phyloP scores from a whole-genome alignment of 1,140 invertebrate species.

The Samia ricini region DNA sequence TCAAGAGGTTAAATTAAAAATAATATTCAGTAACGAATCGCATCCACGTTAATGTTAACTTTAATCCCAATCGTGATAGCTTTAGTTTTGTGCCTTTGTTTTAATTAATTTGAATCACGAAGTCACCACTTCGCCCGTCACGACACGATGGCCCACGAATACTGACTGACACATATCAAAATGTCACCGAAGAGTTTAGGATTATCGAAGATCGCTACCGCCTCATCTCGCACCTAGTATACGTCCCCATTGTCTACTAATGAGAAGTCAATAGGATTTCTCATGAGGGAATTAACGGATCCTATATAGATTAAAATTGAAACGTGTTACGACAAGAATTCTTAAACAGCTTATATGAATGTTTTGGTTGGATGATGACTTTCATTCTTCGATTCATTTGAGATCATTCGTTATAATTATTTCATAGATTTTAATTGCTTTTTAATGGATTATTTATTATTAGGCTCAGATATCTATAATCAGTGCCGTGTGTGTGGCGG shows the following conservation, averaged over 20 bases:
- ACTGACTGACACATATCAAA: constrained; percentile 74
- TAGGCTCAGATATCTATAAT: constrained; percentile 21
- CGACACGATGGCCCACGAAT: constrained; percentile 55
- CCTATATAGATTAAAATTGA: constrained; percentile 16
- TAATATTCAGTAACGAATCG: constrained; percentile 15
- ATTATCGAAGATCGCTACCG: constrained; percentile 55
- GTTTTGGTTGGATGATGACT: background rate
- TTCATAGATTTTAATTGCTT: background rate
- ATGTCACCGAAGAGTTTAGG: constrained; percentile 69
- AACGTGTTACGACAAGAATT: constrained; percentile 21
- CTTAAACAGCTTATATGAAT: background rate
- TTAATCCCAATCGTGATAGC: constrained; percentile 68
- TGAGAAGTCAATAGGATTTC: constrained; percentile 13
- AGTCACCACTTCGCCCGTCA: constrained; percentile 72
- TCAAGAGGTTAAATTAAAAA: constrained; percentile 1
- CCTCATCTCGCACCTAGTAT: constrained; percentile 30
- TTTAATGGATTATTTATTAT: background rate
- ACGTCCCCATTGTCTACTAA: constrained; percentile 36
- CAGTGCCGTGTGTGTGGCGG: too few relatives aligned
- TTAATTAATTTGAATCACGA: constrained; percentile 78
- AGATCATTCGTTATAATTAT: background rate
- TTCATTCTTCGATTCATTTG: background rate
- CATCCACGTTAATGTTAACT: constrained; percentile 53
- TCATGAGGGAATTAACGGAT: constrained; percentile 21
- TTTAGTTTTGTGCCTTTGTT: constrained; percentile 72